Percentiles rank a stretch among this genome's conserved stretches.
Conservation (phyloP, 2,797 vertebrate genomes). For the Sternarchorhynchus goeldii region DNA sequence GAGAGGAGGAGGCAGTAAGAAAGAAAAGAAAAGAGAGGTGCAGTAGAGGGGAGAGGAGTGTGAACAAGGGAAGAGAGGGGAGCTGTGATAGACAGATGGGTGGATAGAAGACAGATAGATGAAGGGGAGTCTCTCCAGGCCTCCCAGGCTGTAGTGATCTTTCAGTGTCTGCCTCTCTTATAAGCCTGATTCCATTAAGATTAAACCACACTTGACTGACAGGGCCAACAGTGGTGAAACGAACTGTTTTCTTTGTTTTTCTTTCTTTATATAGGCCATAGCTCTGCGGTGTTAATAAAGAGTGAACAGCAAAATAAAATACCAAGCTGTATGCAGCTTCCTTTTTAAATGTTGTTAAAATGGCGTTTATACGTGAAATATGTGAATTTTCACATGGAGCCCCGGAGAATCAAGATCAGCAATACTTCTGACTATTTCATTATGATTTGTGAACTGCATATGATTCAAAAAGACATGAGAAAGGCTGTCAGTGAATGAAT, state of each 20-base stretch:
- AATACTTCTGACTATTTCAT: not conserved
- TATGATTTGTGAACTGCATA: not conserved
- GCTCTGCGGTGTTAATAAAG: slow-evolving; percentile 5
- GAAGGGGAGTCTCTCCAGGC: slow-evolving; percentile 69
- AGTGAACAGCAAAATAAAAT: not conserved
- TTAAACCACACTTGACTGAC: slow-evolving; percentile 76
- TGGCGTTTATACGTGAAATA: too few relatives aligned
- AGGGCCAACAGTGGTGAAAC: slow-evolving; percentile 61
- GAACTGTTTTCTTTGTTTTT: slow-evolving; percentile 51
- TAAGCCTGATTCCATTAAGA: slow-evolving; percentile 90
- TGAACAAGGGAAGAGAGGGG: slow-evolving; percentile 73
- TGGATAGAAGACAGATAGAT: slow-evolving; percentile 68
- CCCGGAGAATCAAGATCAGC: too few relatives aligned
- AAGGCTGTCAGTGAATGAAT: not conserved
- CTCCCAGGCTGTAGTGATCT: slow-evolving; percentile 81
- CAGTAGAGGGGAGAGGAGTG: slow-evolving; percentile 20
- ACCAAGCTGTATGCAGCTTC: slow-evolving; percentile 14
- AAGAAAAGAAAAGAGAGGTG: slow-evolving; percentile 9
- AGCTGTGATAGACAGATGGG: slow-evolving; percentile 80
- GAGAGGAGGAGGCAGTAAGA: slow-evolving; percentile 19
- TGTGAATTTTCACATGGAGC: too few relatives aligned
- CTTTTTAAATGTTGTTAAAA: not conserved
- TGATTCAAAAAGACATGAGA: not conserved
- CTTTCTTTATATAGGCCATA: slow-evolving; percentile 7
- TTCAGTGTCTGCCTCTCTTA: slow-evolving; percentile 82